Percentiles rank a stretch among this genome's conserved stretches.
Evolutionary conservation across 2,888 invertebrate species (phyloP).

Genomic region (Halictus quadricinctus): DNA sequence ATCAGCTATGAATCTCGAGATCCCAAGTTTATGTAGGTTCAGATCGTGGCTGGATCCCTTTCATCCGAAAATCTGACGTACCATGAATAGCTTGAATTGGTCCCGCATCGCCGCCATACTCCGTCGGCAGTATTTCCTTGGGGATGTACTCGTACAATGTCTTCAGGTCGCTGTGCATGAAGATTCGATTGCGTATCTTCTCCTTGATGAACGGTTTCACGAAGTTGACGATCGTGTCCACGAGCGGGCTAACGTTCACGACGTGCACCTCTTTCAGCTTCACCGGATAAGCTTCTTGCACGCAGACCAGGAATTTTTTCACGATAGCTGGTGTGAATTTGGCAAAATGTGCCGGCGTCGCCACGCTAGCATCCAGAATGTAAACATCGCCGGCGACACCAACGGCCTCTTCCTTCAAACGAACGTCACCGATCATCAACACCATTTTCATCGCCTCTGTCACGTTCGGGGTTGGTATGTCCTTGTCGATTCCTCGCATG

Average conservation of each 20-base stretch:
- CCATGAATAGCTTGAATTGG: constrained; percentile 88
- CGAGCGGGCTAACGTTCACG: constrained; percentile 91
- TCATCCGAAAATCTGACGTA: constrained; percentile 72
- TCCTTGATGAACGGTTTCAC: constrained; percentile 94
- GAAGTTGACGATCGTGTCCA: constrained; percentile 93
- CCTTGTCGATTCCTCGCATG: constrained; percentile 89
- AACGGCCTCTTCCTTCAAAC: constrained; percentile 89
- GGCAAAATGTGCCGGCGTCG: constrained; percentile 91
- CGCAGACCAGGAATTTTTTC: constrained; percentile 93
- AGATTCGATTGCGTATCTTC: constrained; percentile 92
- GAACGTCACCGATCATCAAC: constrained; percentile 92
- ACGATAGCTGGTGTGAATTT: constrained; percentile 92
- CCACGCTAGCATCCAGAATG: constrained; percentile 90
- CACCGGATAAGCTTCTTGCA: constrained; percentile 94
- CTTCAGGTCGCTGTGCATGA: constrained; percentile 89
- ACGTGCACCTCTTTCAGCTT: constrained; percentile 94
- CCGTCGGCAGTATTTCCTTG: constrained; percentile 90
- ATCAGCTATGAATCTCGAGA: no score
- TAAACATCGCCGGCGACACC: constrained; percentile 94
- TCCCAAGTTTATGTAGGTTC: no score
- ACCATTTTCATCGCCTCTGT: constrained; percentile 91
- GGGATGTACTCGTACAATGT: constrained; percentile 91
- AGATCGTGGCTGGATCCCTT: no score
- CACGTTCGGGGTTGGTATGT: constrained; percentile 88
- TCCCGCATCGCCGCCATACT: constrained; percentile 93